Evolutionary conservation across 2,113 vertebrate genomes (phyloP), one percentile per base, ranked within the genome.

Genomic region (Dascyllus trimaculatus): DNA sequence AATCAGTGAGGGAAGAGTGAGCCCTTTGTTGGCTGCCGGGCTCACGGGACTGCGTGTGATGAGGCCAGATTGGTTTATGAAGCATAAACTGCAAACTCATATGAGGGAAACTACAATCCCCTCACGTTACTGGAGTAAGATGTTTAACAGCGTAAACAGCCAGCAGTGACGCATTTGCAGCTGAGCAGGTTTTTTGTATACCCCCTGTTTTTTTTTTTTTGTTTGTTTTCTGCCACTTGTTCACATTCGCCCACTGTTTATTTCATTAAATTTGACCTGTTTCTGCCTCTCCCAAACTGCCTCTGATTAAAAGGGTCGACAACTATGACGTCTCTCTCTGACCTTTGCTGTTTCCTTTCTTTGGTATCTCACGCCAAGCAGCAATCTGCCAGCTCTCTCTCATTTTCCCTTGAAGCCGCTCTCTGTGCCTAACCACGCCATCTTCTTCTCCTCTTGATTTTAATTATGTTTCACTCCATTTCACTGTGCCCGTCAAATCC

Each of bases 91-190:
- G 52, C 35, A 80, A 81, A 80, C 81, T 89, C 77, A 78, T 81
- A 81, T 49, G 62, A 52, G 49, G 19, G 61, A 69, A 80, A 53
- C 46, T 64, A 57, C 56, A 79, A 88, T 85, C 78, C 71, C 32
- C 10, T 82, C 77, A 85, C 53, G 26, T 71, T 87, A 72, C 54
- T 53, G 24, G 49, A 70, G 59, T 60, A 58, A 83, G 59, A 75
- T 21, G 51, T 52, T 66, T 69, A 80, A 83, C 10, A 52, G 61
- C 5, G 32, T 76, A 82, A 82, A 86, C 74, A 86, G 75, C 60
- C 73, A 24, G 6, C 40, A 72, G 54, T 89, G 88, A 91, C 81
- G 79, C 78, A 87, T 56, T 78, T 84, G 59, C 18, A 76, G 70
- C 78, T 59, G 61, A 72, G 69, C 78, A 61, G 65, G 81, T 87